Base-by-base conservation (phyloP, 1,140 invertebrate genomes). In the Heliconius nattereri region DNA sequence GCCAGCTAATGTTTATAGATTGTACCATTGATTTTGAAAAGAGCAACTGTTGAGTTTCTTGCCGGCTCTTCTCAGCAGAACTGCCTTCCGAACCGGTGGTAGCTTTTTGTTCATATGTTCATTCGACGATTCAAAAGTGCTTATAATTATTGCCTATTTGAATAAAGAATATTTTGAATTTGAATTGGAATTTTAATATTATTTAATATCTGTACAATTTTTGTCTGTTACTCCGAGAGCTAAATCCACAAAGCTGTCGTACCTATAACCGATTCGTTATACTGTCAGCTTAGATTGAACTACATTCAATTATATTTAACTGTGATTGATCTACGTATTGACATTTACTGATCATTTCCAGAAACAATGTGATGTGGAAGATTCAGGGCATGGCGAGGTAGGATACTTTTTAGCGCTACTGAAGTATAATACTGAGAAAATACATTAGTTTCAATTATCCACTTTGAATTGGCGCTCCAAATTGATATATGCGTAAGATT, bases 241-340 rank as follows among this genome's bases (percentile, higher is more conserved):
- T 60, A 23, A 23, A 23, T 5, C n/a, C 54, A 66, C 60, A 66
- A 11, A 2, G 11, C 8, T 11, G 26, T 40, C 13, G 19, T 23
- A 72, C n/a, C 71, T 20, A 40, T n/a, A 72, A 72, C 71, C 71
- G 71, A 72, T 72, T n/a, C 71, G 37, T 72, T 72, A 72, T 40
- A 8, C 20, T 72, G 71, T 72, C 71, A 23, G 37, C 71, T 37
- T 40, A 37, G 71, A 72, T 72, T 72, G 37, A 20, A 40, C 71
- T 72, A 37, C 37, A 66, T 72, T 72, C 71, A 72, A 37, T 72
- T 37, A 72, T 72, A 35, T n/a, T 37, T 37, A 40, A 37, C 71
- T 37, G 9, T 72, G 71, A 72, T 72, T 72, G 35, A 72, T 72
- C 29, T 37, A 7, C 20, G 16, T 20, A 26, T 72, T 40, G 71